Conservation (phyloP, 2,888 invertebrate species). For the Frankliniella fusca region DNA sequence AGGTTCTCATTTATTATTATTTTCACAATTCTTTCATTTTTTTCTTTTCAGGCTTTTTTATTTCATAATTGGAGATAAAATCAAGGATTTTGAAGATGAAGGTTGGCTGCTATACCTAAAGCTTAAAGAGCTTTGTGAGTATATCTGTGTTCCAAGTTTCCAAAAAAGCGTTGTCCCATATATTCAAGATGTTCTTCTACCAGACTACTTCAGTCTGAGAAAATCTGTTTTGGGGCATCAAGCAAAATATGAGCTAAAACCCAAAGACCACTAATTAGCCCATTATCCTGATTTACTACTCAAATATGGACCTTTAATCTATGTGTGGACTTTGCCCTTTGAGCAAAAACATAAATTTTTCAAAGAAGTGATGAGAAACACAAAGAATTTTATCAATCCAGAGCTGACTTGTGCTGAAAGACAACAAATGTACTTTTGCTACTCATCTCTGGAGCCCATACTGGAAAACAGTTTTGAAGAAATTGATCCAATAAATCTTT, state of each 20-base stretch:
- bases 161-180: neutral
- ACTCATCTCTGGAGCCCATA: neutral
- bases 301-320: neutral
- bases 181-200: neutral
- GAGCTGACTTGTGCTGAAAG: neutral
- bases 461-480: neutral
- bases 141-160: neutral
- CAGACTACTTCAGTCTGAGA: neutral
- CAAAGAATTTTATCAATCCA: neutral
- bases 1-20: no score
- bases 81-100: neutral
- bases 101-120: neutral
- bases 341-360: constrained; percentile 5
- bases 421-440: neutral
- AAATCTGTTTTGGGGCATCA: neutral
- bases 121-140: neutral
- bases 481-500: neutral
- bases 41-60: neutral
- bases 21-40: no score
- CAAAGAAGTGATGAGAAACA: neutral
- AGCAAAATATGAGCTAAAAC: neutral
- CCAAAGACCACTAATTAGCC: neutral
- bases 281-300: neutral
- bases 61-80: neutral
- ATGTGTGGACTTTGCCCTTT: neutral